Evolutionary conservation across 2,113 vertebrate genomes (phyloP).

Genomic region (Urocynchramus pylzowi): DNA sequence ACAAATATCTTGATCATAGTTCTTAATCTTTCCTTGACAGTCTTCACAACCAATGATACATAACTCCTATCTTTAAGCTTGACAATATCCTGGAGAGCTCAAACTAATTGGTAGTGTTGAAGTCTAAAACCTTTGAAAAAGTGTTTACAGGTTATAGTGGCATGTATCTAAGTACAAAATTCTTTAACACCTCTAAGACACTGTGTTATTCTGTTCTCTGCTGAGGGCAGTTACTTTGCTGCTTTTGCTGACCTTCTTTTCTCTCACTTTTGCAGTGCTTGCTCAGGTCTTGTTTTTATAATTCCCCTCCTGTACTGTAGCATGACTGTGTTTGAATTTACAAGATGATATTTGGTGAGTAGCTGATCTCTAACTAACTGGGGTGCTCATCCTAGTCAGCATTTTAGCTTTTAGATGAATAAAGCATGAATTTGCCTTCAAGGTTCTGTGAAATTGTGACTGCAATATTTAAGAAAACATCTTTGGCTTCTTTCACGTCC

Average conservation of each 20-base stretch:
- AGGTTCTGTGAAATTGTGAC: neutral
- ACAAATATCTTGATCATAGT: slow-evolving; percentile 3
- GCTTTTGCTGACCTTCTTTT: neutral
- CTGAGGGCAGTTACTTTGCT: neutral
- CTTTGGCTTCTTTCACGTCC: neutral
- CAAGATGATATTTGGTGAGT: neutral
- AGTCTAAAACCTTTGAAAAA: neutral
- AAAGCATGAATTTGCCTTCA: neutral
- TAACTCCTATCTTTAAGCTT: neutral
- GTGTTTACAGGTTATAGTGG: neutral
- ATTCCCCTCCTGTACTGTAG: neutral
- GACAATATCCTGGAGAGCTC: neutral
- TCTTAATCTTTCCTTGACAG: neutral
- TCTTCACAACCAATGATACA: neutral
- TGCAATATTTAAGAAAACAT: neutral
- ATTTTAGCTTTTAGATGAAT: neutral
- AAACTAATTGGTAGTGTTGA: neutral
- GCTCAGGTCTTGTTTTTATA: neutral
- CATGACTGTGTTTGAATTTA: neutral
- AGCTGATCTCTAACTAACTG: neutral
- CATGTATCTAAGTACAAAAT: neutral
- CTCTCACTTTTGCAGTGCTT: neutral
- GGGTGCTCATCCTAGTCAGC: neutral
- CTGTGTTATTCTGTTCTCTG: neutral
- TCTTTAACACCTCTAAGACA: neutral